phyloP scores from a whole-genome alignment of 2,113 vertebrate species.

The Aptenodytes patagonicus region DNA sequence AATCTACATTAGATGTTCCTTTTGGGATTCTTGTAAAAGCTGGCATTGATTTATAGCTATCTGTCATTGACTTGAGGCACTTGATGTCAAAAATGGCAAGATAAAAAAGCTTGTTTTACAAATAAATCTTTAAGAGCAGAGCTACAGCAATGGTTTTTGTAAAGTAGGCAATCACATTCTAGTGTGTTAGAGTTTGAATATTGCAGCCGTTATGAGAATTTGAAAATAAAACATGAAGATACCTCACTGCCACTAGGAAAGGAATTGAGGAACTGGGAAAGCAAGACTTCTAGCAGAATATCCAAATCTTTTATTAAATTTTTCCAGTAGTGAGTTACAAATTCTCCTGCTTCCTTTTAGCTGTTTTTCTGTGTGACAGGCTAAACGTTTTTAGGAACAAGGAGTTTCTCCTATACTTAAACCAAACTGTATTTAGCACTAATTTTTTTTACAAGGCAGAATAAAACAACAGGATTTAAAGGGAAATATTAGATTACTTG shows the following conservation, averaged over 20 bases:
- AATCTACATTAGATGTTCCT: constrained; percentile 2
- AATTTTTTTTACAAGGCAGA: not conserved
- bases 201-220: not conserved
- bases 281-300: not conserved
- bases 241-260: not conserved
- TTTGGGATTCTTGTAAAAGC: not conserved
- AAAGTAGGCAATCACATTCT: not conserved
- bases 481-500: not conserved
- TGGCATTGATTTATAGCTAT: constrained; percentile 16
- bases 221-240: constrained; percentile 6
- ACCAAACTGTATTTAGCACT: not conserved
- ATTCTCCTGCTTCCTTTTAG: not conserved
- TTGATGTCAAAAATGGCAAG: constrained; percentile 30
- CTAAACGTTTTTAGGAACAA: not conserved
- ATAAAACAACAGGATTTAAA: not conserved
- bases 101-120: constrained; percentile 4
- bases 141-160: not conserved
- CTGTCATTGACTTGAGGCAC: not conserved
- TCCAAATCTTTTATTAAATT: not conserved
- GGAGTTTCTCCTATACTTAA: not conserved
- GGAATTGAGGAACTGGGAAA: not conserved
- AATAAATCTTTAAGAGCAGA: not conserved
- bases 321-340: not conserved
- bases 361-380: not conserved
- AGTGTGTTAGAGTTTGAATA: not conserved